Conservation (phyloP, 2,888 invertebrate species). For the Harmothoe impar region DNA sequence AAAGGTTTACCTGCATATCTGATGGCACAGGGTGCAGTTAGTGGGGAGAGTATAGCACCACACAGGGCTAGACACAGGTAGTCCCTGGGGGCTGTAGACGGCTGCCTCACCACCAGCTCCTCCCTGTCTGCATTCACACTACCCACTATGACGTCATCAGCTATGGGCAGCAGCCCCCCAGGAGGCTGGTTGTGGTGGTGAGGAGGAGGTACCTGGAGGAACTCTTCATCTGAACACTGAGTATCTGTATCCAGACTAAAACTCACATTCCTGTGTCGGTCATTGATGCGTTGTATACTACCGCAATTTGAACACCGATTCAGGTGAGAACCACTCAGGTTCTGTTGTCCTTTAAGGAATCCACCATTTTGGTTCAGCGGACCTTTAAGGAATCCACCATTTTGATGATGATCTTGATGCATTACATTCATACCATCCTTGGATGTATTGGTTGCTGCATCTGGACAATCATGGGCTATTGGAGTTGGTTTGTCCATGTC, state of each 20-base stretch:
- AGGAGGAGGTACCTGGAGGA: not conserved
- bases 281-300: too few relatives aligned
- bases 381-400: too few relatives aligned
- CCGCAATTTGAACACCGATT: too few relatives aligned
- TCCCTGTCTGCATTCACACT: not conserved
- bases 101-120: not conserved
- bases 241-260: not conserved
- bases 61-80: not conserved
- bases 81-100: not conserved
- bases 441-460: too few relatives aligned
- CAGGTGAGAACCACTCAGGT: too few relatives aligned
- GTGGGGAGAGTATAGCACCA: not conserved
- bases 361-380: too few relatives aligned
- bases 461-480: too few relatives aligned
- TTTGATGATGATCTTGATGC: too few relatives aligned
- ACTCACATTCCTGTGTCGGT: not conserved
- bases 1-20: slow-evolving; percentile 4
- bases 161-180: not conserved
- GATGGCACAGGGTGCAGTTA: not conserved
- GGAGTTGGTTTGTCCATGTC: too few relatives aligned
- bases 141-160: not conserved
- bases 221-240: not conserved
- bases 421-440: too few relatives aligned
- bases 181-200: not conserved
- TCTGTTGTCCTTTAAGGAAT: too few relatives aligned